Base-by-base conservation (phyloP, 2,888 invertebrate genomes). In the Falcaria lacertinaria region DNA sequence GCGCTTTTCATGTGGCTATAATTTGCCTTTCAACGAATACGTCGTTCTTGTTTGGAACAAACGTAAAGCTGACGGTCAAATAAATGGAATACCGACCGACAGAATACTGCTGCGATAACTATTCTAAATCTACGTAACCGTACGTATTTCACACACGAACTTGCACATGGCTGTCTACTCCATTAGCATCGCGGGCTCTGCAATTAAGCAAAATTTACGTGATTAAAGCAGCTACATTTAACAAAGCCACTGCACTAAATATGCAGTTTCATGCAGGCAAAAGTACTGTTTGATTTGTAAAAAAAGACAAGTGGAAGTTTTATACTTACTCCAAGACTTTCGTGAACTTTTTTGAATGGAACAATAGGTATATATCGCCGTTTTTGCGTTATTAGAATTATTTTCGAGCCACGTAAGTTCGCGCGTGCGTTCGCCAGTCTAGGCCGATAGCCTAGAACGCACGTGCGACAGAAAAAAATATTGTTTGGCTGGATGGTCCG, bases 31-130 rank as follows among this genome's bases (percentile, higher is more conserved):
- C 52, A 42, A 43, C 46, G 45, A 54, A 58, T 54, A 47, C 48
- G 53, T 4, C 52, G 51, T 59, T 54, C 60, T 63, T 59, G 52
- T 57, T 47, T 42, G 39, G 39, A 28, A 25, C 32, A 43, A 50
- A 53, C 43, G 41, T 47, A 38, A 32, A 52, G 42, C 50, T 50
- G 57, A 54, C 54, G 42, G 42, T 41, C 37, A 43, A 48, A 49
- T 52, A 46, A 48, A 50, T 48, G 45, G 39, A 51, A 49, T 45
- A 42, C 43, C 42, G 36, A 45, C 28, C 28, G 11, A 55, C 47
- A 46, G 43, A 43, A 35, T 42, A 51, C 40, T 35, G 48, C 17
- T 15, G 34, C 41, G 36, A 15, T 43, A 15, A 32, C 32, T 44
- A 40, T 53, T 45, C 47, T 13, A n/a, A 22, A 6, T 22, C 5